Evolutionary conservation across 2,113 vertebrate species (phyloP).

Genomic region (Grantiella picta): DNA sequence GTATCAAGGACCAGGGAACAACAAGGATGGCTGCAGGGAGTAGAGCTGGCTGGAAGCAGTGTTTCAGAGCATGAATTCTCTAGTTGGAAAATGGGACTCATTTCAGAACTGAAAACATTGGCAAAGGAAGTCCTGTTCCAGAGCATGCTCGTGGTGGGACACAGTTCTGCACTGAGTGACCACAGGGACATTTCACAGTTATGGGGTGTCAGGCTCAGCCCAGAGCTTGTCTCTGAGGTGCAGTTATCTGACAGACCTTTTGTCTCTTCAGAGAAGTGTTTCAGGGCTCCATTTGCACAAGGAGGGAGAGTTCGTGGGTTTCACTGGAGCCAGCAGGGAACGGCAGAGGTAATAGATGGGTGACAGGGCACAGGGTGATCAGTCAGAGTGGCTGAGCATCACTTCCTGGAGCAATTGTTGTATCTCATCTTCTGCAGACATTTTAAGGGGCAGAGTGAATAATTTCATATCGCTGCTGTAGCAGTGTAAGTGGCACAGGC

Average conservation of each 20-base stretch:
- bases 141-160: fast-evolving
- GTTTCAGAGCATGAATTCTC: neutral
- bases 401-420: neutral
- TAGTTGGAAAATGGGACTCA: neutral
- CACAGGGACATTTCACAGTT: neutral
- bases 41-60: neutral
- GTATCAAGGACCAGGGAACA: neutral
- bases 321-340: neutral
- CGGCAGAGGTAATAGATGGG: neutral
- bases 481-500: neutral
- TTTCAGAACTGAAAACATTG: neutral
- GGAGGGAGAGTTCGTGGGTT: neutral
- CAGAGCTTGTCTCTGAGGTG: neutral
- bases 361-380: neutral
- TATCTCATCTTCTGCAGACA: neutral
- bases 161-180: fast-evolving
- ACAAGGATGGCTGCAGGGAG: fast-evolving
- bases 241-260: neutral
- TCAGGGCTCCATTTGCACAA: neutral
- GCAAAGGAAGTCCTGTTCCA: neutral
- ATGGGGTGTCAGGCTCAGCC: neutral
- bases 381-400: neutral
- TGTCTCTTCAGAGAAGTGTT: neutral
- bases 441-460: neutral
- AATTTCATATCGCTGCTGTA: neutral